Percentiles rank a stretch among this genome's conserved stretches.
phyloP scores from a whole-genome alignment of 53 echinoderm and acorn worm genomes.

The Pentamera pediparva region DNA sequence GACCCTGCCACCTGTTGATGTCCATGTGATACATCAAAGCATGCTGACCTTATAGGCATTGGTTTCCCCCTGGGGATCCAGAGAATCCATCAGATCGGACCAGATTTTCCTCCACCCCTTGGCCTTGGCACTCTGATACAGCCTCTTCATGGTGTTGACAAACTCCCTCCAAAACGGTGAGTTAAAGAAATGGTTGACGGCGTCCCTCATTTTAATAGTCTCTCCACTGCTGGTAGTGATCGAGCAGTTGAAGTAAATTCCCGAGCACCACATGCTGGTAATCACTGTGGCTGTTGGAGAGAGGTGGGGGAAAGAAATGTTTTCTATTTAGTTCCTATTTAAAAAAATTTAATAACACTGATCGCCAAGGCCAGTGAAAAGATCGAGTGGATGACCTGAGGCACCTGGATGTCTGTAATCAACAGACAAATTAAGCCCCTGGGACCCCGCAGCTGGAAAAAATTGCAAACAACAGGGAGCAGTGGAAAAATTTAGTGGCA shows the following conservation, averaged over 20 bases:
- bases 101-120: slow-evolving; percentile 76
- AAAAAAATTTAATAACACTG: too few relatives aligned
- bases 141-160: slow-evolving; percentile 50
- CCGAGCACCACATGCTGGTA: slow-evolving; percentile 55
- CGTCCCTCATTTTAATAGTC: slow-evolving; percentile 70
- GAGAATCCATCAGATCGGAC: slow-evolving; percentile 64
- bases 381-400: too few relatives aligned
- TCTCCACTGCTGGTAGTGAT: slow-evolving; percentile 83
- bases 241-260: slow-evolving; percentile 73
- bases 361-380: too few relatives aligned
- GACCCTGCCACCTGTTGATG: not conserved
- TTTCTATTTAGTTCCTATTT: too few relatives aligned
- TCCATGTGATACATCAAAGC: not conserved
- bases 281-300: slow-evolving; percentile 50
- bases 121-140: slow-evolving; percentile 44
- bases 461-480: too few relatives aligned
- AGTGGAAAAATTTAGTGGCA: too few relatives aligned
- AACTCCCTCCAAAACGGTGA: slow-evolving; percentile 91
- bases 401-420: too few relatives aligned
- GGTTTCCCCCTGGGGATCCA: slow-evolving; percentile 85
- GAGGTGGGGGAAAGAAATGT: too few relatives aligned
- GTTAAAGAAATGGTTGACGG: slow-evolving; percentile 79
- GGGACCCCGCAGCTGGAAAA: too few relatives aligned
- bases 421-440: not conserved
- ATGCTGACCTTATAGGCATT: slow-evolving; percentile 67